These are phyloP conservation scores for Fragum whitleyi DNA, from an alignment of 2,888 invertebrate species.

Conservation along the genomic window DNA sequence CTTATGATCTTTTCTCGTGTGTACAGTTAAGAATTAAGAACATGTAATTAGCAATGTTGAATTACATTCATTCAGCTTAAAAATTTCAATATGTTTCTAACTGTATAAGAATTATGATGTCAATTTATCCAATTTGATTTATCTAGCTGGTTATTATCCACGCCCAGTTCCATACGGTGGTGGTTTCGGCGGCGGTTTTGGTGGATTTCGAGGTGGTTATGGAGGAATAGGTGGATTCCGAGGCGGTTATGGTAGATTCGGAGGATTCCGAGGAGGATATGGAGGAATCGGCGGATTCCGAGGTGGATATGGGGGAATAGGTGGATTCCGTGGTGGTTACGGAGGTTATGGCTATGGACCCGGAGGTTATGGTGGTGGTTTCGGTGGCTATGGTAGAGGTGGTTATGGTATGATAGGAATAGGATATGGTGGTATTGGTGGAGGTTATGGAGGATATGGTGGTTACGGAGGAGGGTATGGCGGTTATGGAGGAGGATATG, in stretches of 20 bases:
- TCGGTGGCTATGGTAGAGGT: slow-evolving; percentile 2
- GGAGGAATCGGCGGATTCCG: neutral
- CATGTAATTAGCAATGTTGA: no score
- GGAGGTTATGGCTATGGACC: neutral
- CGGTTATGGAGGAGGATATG: neutral
- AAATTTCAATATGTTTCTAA: no score
- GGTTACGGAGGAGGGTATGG: neutral
- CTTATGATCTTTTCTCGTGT: no score
- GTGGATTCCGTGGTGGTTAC: neutral
- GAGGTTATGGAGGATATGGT: slow-evolving; percentile 21
- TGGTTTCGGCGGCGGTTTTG: neutral
- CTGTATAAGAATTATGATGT: no score
- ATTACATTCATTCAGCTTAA: no score
- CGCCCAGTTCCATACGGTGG: neutral
- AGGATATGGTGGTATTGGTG: slow-evolving; percentile 20
- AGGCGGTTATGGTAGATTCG: neutral
- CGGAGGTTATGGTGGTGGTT: neutral
- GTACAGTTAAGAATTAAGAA: no score
- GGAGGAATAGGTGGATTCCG: neutral
- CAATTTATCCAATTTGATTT: no score
- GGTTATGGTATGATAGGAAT: neutral
- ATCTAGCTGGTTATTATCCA: neutral
- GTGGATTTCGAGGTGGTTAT: neutral
- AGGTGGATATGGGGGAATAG: neutral
- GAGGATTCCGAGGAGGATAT: neutral